Evolutionary conservation across 2,888 invertebrate species (phyloP).

Genomic region (Perizoma flavofasciatum): DNA sequence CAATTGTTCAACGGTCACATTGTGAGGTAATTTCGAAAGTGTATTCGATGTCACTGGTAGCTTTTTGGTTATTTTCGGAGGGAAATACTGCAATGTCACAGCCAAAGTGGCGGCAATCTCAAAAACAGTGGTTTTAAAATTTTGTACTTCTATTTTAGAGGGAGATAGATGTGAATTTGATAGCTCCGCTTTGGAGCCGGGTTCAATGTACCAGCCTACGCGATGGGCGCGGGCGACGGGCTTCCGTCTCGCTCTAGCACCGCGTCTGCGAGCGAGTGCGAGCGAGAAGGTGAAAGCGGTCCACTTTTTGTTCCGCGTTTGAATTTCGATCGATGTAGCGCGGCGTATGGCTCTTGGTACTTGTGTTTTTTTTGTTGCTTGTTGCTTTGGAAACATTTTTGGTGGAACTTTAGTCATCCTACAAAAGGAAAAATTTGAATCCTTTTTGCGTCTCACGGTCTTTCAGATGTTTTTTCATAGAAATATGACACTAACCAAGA

Average conservation of each 20-base stretch:
- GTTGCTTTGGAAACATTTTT: constrained; percentile 20
- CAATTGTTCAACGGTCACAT: no score
- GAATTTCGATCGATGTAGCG: constrained; percentile 77
- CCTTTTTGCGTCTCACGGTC: no score
- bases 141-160: constrained; percentile 53
- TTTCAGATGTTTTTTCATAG: no score
- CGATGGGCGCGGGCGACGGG: constrained; percentile 74
- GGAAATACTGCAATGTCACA: constrained; percentile 40
- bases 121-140: constrained; percentile 47
- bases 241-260: constrained; percentile 52
- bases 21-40: no score
- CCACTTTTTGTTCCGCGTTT: constrained; percentile 77
- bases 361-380: constrained; percentile 45
- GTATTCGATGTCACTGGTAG: no score
- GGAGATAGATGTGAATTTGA: constrained; percentile 58
- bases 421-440: no score
- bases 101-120: constrained; percentile 40
- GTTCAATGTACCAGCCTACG: constrained; percentile 79
- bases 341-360: constrained; percentile 62
- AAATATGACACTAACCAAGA: no score
- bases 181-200: constrained; percentile 56
- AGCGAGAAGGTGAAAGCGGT: constrained; percentile 55
- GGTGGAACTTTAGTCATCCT: neutral
- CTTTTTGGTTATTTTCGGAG: constrained; percentile 33
- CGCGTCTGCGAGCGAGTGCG: constrained; percentile 37